These are phyloP conservation scores for Clytia hemisphaerica DNA, from an alignment of 30 jellyfish, hydroid and myxozoan genomes.

Conservation along the genomic window DNA sequence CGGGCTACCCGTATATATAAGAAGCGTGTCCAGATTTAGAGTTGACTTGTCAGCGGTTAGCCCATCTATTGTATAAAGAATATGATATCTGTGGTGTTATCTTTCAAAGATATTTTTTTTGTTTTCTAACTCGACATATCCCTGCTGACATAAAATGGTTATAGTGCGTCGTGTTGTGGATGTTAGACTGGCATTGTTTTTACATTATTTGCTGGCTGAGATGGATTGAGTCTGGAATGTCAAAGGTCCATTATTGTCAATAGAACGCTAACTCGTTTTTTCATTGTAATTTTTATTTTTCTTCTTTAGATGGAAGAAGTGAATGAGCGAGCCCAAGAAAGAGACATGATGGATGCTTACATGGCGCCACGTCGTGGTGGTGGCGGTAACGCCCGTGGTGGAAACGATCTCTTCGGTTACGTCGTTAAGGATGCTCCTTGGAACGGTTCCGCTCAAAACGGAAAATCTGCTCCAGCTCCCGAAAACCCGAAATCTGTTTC, in stretches of 20 bases:
- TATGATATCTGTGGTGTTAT: neutral
- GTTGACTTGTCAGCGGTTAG: no score
- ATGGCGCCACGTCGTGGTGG: slow-evolving; percentile 38
- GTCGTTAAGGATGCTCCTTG: slow-evolving; percentile 96
- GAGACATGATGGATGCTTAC: slow-evolving; percentile 53
- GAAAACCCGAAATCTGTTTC: slow-evolving; percentile 9
- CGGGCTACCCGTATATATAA: neutral
- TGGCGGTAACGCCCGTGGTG: slow-evolving; percentile 13
- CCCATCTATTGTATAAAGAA: no score
- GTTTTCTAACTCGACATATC: neutral
- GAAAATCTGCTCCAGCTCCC: slow-evolving; percentile 13
- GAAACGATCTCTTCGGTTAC: slow-evolving; percentile 44
- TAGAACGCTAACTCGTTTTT: no score
- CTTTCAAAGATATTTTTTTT: neutral
- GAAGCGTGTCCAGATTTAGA: neutral
- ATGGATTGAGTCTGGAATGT: no score
- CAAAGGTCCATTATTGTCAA: no score
- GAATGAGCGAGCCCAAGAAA: slow-evolving; percentile 64
- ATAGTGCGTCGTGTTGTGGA: no score
- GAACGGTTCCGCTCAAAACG: slow-evolving; percentile 20
- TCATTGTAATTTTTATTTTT: neutral
- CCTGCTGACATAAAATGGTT: no score
- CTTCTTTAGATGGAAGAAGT: slow-evolving; percentile 71
- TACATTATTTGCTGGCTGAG: no score
- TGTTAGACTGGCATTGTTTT: no score